Percentiles rank a stretch among this genome's conserved stretches.
These are phyloP conservation scores for Dasysyrphus tricinctus DNA, from an alignment of 2,888 invertebrate genomes.

Conservation along the genomic window DNA sequence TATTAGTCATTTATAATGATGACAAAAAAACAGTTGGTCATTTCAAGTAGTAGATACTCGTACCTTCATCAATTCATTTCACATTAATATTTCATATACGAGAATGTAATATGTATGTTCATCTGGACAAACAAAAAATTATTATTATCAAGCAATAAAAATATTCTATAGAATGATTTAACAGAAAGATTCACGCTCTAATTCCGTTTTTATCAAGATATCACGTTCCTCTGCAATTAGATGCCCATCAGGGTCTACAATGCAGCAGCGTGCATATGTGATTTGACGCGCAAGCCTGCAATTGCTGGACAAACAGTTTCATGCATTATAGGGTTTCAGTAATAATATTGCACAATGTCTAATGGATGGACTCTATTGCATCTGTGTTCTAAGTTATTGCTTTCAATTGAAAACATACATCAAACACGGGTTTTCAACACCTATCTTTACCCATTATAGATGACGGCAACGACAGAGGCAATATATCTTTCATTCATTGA, in stretches of 20 bases:
- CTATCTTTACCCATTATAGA: not conserved
- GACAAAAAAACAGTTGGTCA: not conserved
- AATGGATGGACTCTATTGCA: slow-evolving; percentile 51
- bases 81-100: not conserved
- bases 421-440: slow-evolving; percentile 25
- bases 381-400: slow-evolving; percentile 49
- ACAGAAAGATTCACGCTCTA: slow-evolving; percentile 27
- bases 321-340: slow-evolving; percentile 47
- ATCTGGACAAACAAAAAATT: not conserved
- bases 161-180: slow-evolving; percentile 13
- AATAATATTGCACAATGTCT: slow-evolving; percentile 48
- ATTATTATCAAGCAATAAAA: slow-evolving; percentile 15
- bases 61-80: not conserved
- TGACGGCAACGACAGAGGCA: not conserved
- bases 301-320: slow-evolving; percentile 26
- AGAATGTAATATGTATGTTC: too few relatives aligned
- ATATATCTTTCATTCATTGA: slow-evolving; percentile 25
- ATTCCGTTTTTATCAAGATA: slow-evolving; percentile 39
- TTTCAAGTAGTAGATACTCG: not conserved
- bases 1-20: not conserved
- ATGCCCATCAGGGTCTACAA: slow-evolving; percentile 10
- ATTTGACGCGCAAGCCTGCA: slow-evolving; percentile 22
- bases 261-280: slow-evolving; percentile 13
- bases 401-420: slow-evolving; percentile 57
- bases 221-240: slow-evolving; percentile 53